A percentile compares a stretch with the other conserved stretches of the same genome.
phyloP scores from a whole-genome alignment of 2,113 vertebrate species.

The Zapus hudsonius region DNA sequence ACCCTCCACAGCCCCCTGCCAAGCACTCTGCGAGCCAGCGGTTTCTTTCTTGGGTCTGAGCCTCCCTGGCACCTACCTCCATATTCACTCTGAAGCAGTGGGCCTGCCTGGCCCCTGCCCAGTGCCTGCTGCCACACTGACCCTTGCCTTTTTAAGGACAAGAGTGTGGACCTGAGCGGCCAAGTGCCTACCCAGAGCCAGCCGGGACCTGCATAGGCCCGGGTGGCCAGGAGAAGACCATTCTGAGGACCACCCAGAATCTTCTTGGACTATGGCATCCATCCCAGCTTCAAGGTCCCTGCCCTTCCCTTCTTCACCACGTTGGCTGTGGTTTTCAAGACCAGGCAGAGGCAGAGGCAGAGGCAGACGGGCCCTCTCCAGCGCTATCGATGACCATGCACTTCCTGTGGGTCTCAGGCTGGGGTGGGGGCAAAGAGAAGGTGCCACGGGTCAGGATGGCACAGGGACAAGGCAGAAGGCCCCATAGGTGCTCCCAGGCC shows the following conservation, averaged over 20 bases:
- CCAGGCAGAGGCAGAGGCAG: rapidly evolving
- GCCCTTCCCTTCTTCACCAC: too few relatives aligned
- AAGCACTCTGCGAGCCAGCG: background rate
- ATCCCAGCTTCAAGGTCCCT: background rate
- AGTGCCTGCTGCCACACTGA: background rate
- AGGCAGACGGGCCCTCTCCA: too few relatives aligned
- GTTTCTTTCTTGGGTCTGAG: background rate
- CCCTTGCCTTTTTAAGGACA: too few relatives aligned
- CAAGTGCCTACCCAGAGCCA: background rate
- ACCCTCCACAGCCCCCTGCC: background rate
- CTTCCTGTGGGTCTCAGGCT: background rate
- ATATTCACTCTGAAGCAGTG: too few relatives aligned
- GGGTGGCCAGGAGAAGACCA: background rate
- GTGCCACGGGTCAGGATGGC: too few relatives aligned
- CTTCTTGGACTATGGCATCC: too few relatives aligned
- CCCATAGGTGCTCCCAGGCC: background rate
- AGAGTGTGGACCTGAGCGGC: background rate
- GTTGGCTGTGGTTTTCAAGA: rapidly evolving
- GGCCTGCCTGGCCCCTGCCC: background rate
- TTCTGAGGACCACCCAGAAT: background rate
- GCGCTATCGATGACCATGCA: rapidly evolving
- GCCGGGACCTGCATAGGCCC: background rate
- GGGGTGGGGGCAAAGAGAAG: background rate
- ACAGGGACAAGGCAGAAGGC: background rate
- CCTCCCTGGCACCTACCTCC: background rate